phyloP scores from a whole-genome alignment of 2,888 invertebrate species.

The Colostygia pectinataria region DNA sequence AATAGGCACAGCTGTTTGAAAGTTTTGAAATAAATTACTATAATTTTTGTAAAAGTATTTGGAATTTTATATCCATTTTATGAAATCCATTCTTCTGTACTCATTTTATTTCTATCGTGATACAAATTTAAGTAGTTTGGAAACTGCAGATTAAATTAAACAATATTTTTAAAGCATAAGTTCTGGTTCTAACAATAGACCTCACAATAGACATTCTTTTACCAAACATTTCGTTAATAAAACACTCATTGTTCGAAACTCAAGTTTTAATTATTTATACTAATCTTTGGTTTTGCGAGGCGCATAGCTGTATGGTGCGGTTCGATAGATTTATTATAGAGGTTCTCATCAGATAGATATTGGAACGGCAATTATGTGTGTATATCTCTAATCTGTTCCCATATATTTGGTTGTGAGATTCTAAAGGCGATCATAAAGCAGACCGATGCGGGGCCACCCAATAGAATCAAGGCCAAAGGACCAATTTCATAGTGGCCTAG shows the following conservation, averaged over 20 bases:
- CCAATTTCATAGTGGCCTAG: too few species aligned
- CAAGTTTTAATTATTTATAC: conserved; percentile 33
- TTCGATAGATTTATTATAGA: too few species aligned
- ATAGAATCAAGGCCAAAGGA: too few species aligned
- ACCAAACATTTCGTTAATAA: conserved; percentile 79
- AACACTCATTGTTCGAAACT: conserved; percentile 79
- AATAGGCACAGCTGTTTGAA: conserved; percentile 40
- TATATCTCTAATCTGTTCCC: too few species aligned
- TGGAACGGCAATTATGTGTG: too few species aligned
- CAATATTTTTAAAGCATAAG: conserved; percentile 42
- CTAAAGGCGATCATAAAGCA: too few species aligned
- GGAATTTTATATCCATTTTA: conserved; percentile 41
- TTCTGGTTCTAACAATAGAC: conserved; percentile 71
- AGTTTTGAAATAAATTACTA: conserved; percentile 39
- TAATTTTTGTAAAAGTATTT: conserved; percentile 52
- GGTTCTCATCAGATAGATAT: too few species aligned
- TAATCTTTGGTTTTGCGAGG: conserved; percentile 4
- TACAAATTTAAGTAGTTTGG: conserved; percentile 34
- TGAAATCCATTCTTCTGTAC: conserved; percentile 49
- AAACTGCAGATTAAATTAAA: conserved; percentile 32
- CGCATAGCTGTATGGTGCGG: too few species aligned
- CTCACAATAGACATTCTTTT: conserved; percentile 74
- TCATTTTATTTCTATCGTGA: conserved; percentile 49
- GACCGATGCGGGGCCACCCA: too few species aligned
- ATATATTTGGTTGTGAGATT: too few species aligned